Conservation (phyloP, 2,113 vertebrate species). For the Calyptomena viridis region DNA sequence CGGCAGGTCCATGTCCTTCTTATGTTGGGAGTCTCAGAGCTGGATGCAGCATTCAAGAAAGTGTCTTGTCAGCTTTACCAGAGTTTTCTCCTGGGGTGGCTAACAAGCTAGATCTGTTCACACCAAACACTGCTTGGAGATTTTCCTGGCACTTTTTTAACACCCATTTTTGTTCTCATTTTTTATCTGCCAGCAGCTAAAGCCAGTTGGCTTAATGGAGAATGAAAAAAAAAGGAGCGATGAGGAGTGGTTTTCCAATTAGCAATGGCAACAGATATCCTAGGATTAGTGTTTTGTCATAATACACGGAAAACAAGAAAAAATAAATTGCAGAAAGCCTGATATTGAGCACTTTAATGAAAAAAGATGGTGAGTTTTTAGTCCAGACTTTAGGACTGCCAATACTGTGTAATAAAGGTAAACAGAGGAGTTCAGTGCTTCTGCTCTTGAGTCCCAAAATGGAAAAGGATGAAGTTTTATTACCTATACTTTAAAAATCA, state of each 20-base stretch:
- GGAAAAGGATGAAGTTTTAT: constrained; percentile 1
- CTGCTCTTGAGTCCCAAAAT: neutral
- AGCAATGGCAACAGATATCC: neutral
- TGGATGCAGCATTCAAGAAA: neutral
- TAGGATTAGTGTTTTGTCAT: constrained; percentile 56
- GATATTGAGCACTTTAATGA: constrained; percentile 21
- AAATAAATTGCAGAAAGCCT: neutral
- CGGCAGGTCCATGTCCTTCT: neutral
- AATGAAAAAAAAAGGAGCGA: neutral
- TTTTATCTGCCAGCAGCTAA: constrained; percentile 1
- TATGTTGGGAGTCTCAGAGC: neutral
- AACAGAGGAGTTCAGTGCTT: constrained; percentile 15
- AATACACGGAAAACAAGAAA: constrained; percentile 12
- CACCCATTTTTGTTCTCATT: constrained; percentile 46
- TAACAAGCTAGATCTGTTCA: neutral
- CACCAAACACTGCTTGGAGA: neutral
- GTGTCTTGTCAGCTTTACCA: neutral
- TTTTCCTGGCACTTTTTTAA: constrained; percentile 13
- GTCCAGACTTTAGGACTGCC: constrained; percentile 10
- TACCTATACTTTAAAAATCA: neutral
- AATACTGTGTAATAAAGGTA: constrained; percentile 1
- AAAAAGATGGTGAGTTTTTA: constrained; percentile 20
- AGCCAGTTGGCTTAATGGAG: neutral
- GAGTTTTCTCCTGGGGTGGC: neutral
- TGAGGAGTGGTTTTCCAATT: constrained; percentile 7